Percentiles rank a stretch among this genome's conserved stretches.
phyloP scores from a whole-genome alignment of 2,797 vertebrate genomes.

The Chiloscyllium punctatum region DNA sequence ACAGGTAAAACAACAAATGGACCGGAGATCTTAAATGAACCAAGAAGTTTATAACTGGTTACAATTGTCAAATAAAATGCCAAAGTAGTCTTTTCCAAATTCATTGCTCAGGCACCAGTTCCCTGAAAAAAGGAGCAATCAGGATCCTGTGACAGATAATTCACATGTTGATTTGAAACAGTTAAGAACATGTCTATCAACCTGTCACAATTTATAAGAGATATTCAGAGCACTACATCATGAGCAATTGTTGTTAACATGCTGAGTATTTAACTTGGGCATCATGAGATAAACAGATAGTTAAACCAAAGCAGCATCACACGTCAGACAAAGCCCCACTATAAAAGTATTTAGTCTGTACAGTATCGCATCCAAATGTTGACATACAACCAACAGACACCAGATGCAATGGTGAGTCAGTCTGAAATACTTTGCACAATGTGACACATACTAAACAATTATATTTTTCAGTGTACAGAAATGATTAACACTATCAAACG shows the following conservation, averaged over 20 bases:
- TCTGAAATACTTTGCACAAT: neutral
- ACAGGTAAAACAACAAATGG: neutral
- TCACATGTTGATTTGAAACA: neutral
- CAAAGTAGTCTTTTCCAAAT: neutral
- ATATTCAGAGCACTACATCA: neutral
- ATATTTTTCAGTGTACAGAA: neutral
- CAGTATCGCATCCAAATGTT: neutral
- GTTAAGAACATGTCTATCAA: neutral
- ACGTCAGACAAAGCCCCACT: neutral
- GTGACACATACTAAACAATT: neutral
- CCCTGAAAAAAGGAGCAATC: neutral
- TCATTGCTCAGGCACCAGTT: neutral
- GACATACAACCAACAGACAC: too few relatives aligned
- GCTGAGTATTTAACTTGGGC: neutral
- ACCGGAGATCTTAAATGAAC: neutral
- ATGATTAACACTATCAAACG: neutral
- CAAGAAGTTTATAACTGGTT: neutral
- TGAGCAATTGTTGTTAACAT: too few relatives aligned
- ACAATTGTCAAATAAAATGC: neutral
- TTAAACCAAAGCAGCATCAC: neutral
- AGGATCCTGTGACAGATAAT: neutral
- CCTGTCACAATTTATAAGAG: neutral
- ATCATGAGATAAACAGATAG: neutral
- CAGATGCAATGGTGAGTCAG: neutral
- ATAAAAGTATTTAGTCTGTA: conserved; percentile 11